Percentiles rank a stretch among this genome's conserved stretches.
Conservation (phyloP, 2,888 invertebrate species). For the Azorinus chamasolen region DNA sequence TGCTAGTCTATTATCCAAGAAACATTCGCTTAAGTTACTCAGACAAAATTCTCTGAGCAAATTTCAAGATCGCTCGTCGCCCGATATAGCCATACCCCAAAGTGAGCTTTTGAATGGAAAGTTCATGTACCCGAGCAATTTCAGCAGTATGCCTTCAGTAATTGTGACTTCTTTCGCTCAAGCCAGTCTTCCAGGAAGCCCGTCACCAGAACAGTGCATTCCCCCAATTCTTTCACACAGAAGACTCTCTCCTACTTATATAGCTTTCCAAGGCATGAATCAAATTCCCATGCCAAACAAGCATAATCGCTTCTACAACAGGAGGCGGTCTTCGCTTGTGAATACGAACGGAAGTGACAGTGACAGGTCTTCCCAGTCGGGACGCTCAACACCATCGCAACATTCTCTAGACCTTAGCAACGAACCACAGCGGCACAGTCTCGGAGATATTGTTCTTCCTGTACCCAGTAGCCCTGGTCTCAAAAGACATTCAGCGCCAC, state of each 20-base stretch:
- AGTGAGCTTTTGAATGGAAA: conserved; percentile 17
- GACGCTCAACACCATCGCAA: conserved; percentile 26
- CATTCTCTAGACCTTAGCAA: conserved; percentile 34
- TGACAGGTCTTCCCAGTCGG: conserved; percentile 36
- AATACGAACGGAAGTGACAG: conserved; percentile 24
- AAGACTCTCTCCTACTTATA: conserved; percentile 50
- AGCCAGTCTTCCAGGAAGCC: conserved; percentile 13
- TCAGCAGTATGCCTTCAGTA: conserved; percentile 62
- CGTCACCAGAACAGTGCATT: conserved; percentile 8
- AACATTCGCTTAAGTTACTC: conserved; percentile 17
- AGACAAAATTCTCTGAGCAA: conserved; percentile 40
- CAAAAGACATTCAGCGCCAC: conserved; percentile 76
- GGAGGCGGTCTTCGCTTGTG: conserved; percentile 78
- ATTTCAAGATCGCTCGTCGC: conserved; percentile 29
- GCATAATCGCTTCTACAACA: conserved; percentile 70
- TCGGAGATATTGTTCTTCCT: conserved; percentile 57
- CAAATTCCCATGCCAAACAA: conserved; percentile 59
- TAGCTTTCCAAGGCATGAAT: conserved; percentile 33
- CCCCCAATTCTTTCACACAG: conserved; percentile 11
- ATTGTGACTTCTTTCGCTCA: conserved; percentile 55
- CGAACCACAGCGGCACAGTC: conserved; percentile 37
- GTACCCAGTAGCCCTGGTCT: conserved; percentile 37
- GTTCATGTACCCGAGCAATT: conserved; percentile 15
- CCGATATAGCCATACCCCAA: conserved; percentile 19
- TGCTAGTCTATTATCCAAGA: conserved; percentile 41